Evolutionary conservation across 2,797 vertebrate species (phyloP).

Genomic region (Gymnoscopelus braueri): DNA sequence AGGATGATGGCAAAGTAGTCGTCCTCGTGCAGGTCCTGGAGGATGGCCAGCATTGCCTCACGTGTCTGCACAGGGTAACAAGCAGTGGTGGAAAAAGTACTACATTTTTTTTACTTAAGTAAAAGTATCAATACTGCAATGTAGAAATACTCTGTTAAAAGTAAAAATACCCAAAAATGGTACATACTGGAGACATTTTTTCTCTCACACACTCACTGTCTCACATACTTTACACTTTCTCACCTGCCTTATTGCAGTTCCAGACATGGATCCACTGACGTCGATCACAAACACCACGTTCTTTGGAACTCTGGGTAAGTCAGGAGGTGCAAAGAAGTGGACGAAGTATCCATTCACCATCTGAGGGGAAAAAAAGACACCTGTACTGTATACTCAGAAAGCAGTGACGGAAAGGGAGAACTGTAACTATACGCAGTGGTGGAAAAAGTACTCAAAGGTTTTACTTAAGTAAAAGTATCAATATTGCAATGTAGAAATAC

Average conservation of each 20-base stretch:
- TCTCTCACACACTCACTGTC: background rate
- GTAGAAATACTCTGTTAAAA: no score
- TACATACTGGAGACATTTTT: no score
- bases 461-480: no score
- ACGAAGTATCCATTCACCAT: slow-evolving; percentile 94
- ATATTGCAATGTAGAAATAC: no score
- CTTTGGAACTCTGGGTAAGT: slow-evolving; percentile 85
- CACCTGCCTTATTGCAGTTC: slow-evolving; percentile 85
- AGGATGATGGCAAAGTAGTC: slow-evolving; percentile 85
- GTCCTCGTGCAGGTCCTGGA: slow-evolving; percentile 81
- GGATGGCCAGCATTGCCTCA: slow-evolving; percentile 84
- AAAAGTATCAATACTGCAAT: no score
- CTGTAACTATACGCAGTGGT: no score
- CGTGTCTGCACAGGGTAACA: slow-evolving; percentile 77
- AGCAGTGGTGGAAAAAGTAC: no score
- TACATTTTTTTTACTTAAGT: no score
- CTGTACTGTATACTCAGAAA: background rate
- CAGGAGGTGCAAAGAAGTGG: slow-evolving; percentile 90
- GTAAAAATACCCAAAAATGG: no score
- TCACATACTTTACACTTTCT: background rate
- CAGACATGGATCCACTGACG: slow-evolving; percentile 86
- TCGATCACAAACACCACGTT: slow-evolving; percentile 91
- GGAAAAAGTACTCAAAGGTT: no score
- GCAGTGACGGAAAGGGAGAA: no score
- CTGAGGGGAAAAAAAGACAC: slow-evolving; percentile 67